Percentiles rank a stretch among this genome's conserved stretches.
These are phyloP conservation scores for Coendou prehensilis DNA, from an alignment of 2,797 vertebrate species.

Conservation along the genomic window DNA sequence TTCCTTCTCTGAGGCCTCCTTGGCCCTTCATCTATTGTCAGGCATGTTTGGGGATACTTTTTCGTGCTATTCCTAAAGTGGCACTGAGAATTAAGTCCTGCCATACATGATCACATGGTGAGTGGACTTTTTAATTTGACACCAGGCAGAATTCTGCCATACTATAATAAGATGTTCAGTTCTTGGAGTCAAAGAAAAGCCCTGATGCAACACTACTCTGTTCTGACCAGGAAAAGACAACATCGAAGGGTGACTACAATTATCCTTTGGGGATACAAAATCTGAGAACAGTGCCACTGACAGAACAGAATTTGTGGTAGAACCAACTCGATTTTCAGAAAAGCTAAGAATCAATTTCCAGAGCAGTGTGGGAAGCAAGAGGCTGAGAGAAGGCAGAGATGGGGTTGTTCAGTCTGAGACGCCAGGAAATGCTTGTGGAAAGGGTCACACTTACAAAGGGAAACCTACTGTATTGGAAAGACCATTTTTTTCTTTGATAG, in stretches of 20 bases:
- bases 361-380: too few relatives aligned
- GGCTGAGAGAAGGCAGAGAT: too few relatives aligned
- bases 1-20: background rate
- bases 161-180: background rate
- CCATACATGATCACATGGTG: background rate
- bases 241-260: background rate
- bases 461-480: too few relatives aligned
- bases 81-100: background rate
- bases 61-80: background rate
- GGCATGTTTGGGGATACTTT: background rate
- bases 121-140: background rate
- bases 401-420: too few relatives aligned
- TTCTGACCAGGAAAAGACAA: background rate
- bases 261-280: background rate
- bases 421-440: too few relatives aligned
- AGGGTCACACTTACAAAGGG: too few relatives aligned
- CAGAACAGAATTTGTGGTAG: background rate
- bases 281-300: background rate
- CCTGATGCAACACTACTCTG: background rate
- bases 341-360: too few relatives aligned
- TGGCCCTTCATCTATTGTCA: background rate
- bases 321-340: background rate
- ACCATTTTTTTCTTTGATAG: too few relatives aligned
- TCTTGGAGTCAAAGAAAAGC: background rate
- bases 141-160: background rate